phyloP scores from a whole-genome alignment of 2,113 vertebrate genomes.

The Tachysurus vachellii region DNA sequence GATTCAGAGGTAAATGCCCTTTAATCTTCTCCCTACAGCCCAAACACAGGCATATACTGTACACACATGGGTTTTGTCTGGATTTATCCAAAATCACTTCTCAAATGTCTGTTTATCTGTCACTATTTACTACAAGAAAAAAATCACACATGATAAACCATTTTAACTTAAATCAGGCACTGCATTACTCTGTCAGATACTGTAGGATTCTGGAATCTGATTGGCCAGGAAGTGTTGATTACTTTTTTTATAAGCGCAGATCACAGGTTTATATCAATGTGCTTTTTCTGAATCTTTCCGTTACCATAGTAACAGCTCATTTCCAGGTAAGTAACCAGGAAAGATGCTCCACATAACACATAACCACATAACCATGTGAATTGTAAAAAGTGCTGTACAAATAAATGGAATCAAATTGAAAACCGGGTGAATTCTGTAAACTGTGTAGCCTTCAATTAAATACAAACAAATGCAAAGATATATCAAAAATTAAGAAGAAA shows the following conservation, averaged over 20 bases:
- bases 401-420: no score
- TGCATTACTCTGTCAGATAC: neutral
- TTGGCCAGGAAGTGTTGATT: neutral
- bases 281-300: neutral
- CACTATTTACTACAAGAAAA: no score
- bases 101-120: neutral
- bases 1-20: conserved; percentile 20
- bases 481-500: no score
- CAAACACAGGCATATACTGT: neutral
- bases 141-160: neutral
- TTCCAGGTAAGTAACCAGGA: neutral
- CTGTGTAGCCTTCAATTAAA: no score
- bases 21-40: conserved; percentile 29
- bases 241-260: neutral
- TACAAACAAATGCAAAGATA: no score
- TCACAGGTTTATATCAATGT: neutral
- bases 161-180: neutral
- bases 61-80: neutral
- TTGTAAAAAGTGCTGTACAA: no score
- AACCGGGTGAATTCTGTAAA: no score
- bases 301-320: neutral
- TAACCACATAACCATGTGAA: no score
- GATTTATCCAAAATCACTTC: neutral
- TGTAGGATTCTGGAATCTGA: neutral
- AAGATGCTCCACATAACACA: no score